phyloP scores from a whole-genome alignment of 2,113 vertebrate genomes.

The Petromus typicus region DNA sequence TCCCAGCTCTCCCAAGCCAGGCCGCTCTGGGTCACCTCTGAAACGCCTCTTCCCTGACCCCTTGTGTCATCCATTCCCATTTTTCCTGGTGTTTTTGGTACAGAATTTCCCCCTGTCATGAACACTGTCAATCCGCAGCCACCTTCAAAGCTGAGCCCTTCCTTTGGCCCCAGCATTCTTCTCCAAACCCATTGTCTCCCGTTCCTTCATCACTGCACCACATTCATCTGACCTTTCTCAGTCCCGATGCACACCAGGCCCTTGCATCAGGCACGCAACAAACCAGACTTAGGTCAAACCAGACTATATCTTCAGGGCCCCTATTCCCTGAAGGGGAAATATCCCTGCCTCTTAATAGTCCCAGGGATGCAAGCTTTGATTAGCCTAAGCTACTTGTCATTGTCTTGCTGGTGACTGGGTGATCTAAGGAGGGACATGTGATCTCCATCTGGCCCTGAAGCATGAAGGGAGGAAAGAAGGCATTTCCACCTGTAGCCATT shows the following conservation, averaged over 20 bases:
- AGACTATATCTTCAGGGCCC: neutral
- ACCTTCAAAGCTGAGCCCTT: neutral
- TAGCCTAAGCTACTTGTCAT: neutral
- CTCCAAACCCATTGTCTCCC: neutral
- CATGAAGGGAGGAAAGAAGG: neutral
- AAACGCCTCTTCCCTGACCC: neutral
- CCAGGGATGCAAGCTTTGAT: neutral
- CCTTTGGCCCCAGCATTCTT: neutral
- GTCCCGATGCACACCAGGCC: neutral
- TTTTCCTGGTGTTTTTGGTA: neutral
- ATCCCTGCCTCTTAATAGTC: neutral
- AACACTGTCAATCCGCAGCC: neutral
- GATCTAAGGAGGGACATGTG: neutral
- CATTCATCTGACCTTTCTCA: neutral
- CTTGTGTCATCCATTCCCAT: neutral
- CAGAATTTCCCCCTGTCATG: neutral
- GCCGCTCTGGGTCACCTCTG: rapidly evolving
- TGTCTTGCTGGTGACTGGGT: neutral
- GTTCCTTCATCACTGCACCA: neutral
- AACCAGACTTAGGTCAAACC: neutral
- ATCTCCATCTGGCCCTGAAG: neutral
- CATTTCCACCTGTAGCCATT: neutral
- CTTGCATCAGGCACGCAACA: neutral
- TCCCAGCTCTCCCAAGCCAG: neutral
- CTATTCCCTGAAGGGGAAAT: neutral